Evolutionary conservation across 2,113 vertebrate species (phyloP).

Genomic region (Salvator merianae): DNA sequence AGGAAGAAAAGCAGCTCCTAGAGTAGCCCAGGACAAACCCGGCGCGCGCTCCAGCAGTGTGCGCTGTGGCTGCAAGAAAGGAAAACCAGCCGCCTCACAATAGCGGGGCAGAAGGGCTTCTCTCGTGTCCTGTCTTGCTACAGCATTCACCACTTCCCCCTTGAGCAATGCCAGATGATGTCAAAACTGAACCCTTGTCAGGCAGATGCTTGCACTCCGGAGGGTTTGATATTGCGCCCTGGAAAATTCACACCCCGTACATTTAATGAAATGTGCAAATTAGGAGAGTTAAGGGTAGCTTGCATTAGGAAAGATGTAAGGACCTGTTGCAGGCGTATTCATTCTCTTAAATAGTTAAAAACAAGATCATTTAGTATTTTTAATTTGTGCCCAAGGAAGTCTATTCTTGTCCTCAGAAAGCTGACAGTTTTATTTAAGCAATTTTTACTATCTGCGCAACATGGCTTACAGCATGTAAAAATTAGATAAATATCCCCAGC

Average conservation of each 20-base stretch:
- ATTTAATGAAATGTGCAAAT: not conserved
- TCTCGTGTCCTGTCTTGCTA: not conserved
- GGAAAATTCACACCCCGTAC: not conserved
- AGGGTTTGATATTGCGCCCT: not conserved
- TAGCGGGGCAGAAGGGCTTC: not conserved
- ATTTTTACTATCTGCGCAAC: too few species aligned
- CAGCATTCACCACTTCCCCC: slow-evolving; percentile 17
- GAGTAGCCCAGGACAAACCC: not conserved
- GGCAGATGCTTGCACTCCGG: not conserved
- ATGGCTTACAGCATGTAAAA: too few species aligned
- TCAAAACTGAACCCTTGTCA: not conserved
- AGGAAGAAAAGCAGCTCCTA: not conserved
- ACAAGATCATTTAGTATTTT: too few species aligned
- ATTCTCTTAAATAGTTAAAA: too few species aligned
- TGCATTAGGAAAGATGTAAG: not conserved
- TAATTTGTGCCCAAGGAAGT: too few species aligned
- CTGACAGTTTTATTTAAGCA: too few species aligned
- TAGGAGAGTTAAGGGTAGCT: not conserved
- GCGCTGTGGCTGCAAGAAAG: not conserved
- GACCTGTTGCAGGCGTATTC: too few species aligned
- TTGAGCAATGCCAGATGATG: not conserved
- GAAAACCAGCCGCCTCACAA: not conserved
- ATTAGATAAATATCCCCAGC: too few species aligned
- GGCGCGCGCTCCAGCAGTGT: not conserved
- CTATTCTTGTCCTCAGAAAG: too few species aligned